phyloP scores from a whole-genome alignment of 30 jellyfish, hydroid and myxozoan species.

The Pelagia noctiluca region DNA sequence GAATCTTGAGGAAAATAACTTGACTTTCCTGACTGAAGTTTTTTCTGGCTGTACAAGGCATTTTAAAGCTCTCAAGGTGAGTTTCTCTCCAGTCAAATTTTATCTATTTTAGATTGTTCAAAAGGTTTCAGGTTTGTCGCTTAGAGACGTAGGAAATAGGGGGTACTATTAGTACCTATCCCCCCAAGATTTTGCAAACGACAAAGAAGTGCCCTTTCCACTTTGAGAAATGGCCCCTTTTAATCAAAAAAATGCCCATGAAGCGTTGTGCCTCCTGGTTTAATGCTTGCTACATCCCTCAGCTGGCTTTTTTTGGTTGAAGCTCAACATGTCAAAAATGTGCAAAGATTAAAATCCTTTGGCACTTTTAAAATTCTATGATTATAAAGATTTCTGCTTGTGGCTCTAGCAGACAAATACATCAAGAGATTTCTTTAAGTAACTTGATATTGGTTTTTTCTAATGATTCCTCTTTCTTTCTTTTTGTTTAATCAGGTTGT shows the following conservation, averaged over 20 bases:
- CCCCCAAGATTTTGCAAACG: too few relatives aligned
- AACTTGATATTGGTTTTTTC: not conserved
- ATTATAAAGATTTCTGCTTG: not conserved
- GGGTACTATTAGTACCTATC: not conserved
- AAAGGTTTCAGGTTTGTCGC: not conserved
- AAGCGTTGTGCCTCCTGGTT: not conserved
- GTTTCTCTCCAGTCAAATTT: not conserved
- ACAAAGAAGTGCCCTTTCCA: too few relatives aligned
- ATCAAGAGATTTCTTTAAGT: not conserved
- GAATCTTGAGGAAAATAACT: constrained; percentile 24
- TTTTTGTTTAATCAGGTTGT: constrained; percentile 29
- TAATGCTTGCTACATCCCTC: too few relatives aligned
- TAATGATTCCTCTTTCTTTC: not conserved
- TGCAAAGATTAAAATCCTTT: not conserved
- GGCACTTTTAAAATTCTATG: not conserved
- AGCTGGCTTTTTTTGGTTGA: not conserved
- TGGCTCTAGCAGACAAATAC: not conserved
- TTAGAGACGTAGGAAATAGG: not conserved
- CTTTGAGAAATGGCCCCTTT: too few relatives aligned
- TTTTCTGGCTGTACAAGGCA: constrained; percentile 63
- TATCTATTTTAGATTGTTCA: not conserved
- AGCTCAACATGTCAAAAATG: too few relatives aligned
- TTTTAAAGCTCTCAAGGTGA: constrained; percentile 51
- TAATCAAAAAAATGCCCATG: not conserved
- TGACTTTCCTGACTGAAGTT: constrained; percentile 45